Conservation (phyloP, 2,797 vertebrate species). For the Knipowitschia caucasica region DNA sequence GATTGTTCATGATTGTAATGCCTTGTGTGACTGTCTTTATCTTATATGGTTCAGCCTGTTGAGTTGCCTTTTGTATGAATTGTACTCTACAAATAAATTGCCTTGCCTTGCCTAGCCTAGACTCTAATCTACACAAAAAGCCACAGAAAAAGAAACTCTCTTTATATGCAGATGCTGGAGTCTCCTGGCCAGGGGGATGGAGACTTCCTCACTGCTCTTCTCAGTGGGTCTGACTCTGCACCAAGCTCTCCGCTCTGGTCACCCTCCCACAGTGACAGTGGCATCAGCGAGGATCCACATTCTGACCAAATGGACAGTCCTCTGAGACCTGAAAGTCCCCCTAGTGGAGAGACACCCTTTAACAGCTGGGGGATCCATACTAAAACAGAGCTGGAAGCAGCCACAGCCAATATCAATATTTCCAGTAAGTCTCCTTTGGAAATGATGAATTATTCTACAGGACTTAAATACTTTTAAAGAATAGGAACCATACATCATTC, state of each 20-base stretch:
- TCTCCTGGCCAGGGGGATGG: slow-evolving; percentile 34
- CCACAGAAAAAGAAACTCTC: slow-evolving; percentile 20
- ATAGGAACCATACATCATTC: too few relatives aligned
- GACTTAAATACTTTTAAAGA: too few relatives aligned
- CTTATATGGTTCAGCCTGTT: too few relatives aligned
- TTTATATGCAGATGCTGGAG: slow-evolving; percentile 57
- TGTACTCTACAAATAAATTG: too few relatives aligned
- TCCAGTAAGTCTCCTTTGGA: slow-evolving; percentile 71
- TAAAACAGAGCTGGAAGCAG: slow-evolving; percentile 47
- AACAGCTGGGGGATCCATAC: slow-evolving; percentile 26
- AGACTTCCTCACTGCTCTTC: slow-evolving; percentile 68
- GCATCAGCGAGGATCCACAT: slow-evolving; percentile 85
- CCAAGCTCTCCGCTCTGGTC: slow-evolving; percentile 83
- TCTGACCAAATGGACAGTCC: slow-evolving; percentile 91
- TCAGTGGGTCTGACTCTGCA: slow-evolving; percentile 64
- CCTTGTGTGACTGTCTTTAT: too few relatives aligned
- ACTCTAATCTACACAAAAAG: too few relatives aligned
- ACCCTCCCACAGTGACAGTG: slow-evolving; percentile 87
- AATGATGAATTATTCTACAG: too few relatives aligned
- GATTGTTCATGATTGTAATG: too few relatives aligned
- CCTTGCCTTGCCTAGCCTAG: too few relatives aligned
- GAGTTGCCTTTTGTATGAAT: too few relatives aligned
- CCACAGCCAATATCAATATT: slow-evolving; percentile 74
- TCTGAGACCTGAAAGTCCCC: slow-evolving; percentile 61
- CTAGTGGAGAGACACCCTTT: slow-evolving; percentile 27